Base-by-base conservation (phyloP, 2,797 vertebrate genomes). In the Sebastes miniatus region DNA sequence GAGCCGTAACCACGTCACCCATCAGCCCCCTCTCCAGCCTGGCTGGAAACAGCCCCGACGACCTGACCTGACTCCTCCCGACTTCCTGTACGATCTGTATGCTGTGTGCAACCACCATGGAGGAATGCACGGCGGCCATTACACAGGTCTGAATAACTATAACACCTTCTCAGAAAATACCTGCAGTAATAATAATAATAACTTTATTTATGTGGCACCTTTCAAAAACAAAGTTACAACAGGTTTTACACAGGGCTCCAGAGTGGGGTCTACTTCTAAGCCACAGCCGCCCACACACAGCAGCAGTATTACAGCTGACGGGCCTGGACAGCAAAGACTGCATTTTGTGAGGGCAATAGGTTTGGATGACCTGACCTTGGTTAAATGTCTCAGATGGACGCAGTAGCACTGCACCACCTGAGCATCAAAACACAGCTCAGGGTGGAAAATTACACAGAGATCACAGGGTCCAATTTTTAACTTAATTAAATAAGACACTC, bases 51-150 rank as follows among this genome's bases (percentile, higher is more conserved):
- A 91, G 76, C 68, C 96, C 0, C 66, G 86, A 8, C 75, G 88
- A 56, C 84, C 94, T 3, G 91, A 95, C 69, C 80, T 88, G 20
- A 69, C 86, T 65, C 93, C 95, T 4, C 95, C 87, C 0, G 95
- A 97, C 90, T 97, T 95, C 88, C 94, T 98, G 54, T 99, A 99
- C 0, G 98, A 99, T 76, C 93, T 99, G 74, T 99, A 99, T 0
- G 98, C 98, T 0, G 97, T 99, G 87, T 99, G 98, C 91, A 98
- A 99, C 93, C 98, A 99, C 91, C 98, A 99, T 0, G 98, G 98
- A 88, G 97, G 97, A 80, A 96, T 99, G 96, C 97, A 99, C 64
- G 97, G 98, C 0, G 98, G 98, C 25, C 98, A 99, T 91, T 99
- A 99, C 94, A 99, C 98, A 81, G 98, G 98, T 99, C 36, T 32